phyloP scores from a whole-genome alignment of 2,888 invertebrate genomes.

The Teleiodes luculella region DNA sequence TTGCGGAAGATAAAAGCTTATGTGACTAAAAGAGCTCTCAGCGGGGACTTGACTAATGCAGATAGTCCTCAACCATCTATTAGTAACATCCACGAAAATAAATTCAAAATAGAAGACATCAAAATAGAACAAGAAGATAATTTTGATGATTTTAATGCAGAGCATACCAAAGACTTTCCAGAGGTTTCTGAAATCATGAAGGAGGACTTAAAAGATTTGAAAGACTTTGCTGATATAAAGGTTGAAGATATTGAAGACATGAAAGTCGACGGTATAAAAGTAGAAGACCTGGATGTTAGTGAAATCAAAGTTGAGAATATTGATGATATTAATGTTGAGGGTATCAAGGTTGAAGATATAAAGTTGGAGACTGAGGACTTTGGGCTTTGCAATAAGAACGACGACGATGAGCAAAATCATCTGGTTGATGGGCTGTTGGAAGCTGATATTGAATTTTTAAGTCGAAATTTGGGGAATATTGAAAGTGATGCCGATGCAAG shows the following conservation, averaged over 20 bases:
- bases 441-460: conserved; percentile 73
- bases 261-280: conserved; percentile 67
- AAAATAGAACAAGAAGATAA: conserved; percentile 62
- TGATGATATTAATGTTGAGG: conserved; percentile 58
- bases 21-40: conserved; percentile 66
- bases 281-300: conserved; percentile 59
- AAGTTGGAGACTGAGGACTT: conserved; percentile 65
- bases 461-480: conserved; percentile 69
- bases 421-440: conserved; percentile 69
- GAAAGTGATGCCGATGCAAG: conserved; percentile 74
- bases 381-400: conserved; percentile 61
- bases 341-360: conserved; percentile 67
- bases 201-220: conserved; percentile 41
- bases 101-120: conserved; percentile 55
- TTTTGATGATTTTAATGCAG: conserved; percentile 64
- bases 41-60: conserved; percentile 50
- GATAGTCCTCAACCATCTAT: conserved; percentile 65
- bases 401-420: conserved; percentile 57
- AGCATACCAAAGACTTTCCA: conserved; percentile 58
- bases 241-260: conserved; percentile 72
- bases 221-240: conserved; percentile 67
- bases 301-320: conserved; percentile 65
- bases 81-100: conserved; percentile 54
- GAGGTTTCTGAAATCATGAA: conserved; percentile 57
- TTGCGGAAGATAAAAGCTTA: conserved; percentile 84